Evolutionary conservation across 2,888 invertebrate species (phyloP), one percentile per base, ranked within the genome.

Genomic region (Acanthococcus lagerstroemiae): DNA sequence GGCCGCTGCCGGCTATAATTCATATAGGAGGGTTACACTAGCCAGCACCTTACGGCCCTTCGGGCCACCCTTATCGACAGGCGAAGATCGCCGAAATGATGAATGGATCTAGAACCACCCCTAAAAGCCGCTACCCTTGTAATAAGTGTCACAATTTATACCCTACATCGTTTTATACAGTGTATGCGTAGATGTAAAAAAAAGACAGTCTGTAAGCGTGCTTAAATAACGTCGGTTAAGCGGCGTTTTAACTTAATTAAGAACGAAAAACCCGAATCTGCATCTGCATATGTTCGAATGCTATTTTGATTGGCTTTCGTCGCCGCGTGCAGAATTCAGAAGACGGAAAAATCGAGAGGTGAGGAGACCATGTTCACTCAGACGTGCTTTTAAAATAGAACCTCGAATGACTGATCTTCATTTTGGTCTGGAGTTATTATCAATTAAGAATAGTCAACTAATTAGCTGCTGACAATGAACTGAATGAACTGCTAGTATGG

Each of bases 41-140:
- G 61, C 61, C 61, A 61, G 61, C 61, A 61, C 61, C 61, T 61
- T 61, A 50, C 61, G 61, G 61, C 61, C 61, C 61, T 22, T 52
- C 61, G 50, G 61, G 61, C 61, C 61, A 61, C 66, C 50, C 66
- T 66, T 66, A 66, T 66, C 66, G 66, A 66, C 66, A 66, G 66
- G 66, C 55, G 45, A 66, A 56, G 48, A 66, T 66, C 66, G 56
- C 46, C 56, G 26, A 48, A 66, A 66, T 66, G 66, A 66, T 66
- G 55, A 66, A 66, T 66, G 48, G 54, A 30, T 44, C 19, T 22
- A 52, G 61, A 61, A 30, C 61, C 61, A 61, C 30, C 61, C 61
- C 61, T 52, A 52, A 37, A 61, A 61, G 61, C 52, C 61, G 61
- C 61, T 61, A 61, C 61, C 61, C 61, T 61, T 61, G 61, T 61